A percentile compares a stretch with the other conserved stretches of the same genome.
Evolutionary conservation across 1,140 invertebrate species (phyloP).

Genomic region (Euwallacea similis): DNA sequence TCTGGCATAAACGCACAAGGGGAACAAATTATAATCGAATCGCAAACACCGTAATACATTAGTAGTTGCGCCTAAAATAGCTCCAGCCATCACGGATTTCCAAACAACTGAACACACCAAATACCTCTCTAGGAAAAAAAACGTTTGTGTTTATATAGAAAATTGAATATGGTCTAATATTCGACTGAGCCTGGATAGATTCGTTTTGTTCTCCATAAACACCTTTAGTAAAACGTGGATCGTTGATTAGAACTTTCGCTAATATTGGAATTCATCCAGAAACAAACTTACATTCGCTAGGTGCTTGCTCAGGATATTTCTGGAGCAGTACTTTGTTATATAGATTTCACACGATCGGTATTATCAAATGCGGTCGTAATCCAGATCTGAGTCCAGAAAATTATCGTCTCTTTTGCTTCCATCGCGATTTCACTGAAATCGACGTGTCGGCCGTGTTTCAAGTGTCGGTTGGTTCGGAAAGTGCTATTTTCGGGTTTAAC

Average conservation of each 20-base stretch:
- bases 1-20: too few species aligned
- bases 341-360: conserved; percentile 37
- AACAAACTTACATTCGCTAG: conserved; percentile 43
- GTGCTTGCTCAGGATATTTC: conserved; percentile 49
- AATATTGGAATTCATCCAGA: conserved; percentile 49
- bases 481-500: conserved; percentile 38
- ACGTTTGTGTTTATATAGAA: too few species aligned
- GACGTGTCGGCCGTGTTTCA: conserved; percentile 13
- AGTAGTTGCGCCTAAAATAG: too few species aligned
- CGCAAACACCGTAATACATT: too few species aligned
- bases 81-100: too few species aligned
- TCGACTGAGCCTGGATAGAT: too few species aligned
- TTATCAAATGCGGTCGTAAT: conserved; percentile 34
- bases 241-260: conserved; percentile 43
- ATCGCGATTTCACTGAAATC: conserved; percentile 1
- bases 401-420: conserved; percentile 13
- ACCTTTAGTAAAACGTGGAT: conserved; percentile 39
- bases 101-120: too few species aligned
- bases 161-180: too few species aligned
- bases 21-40: too few species aligned
- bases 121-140: too few species aligned
- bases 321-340: conserved; percentile 46
- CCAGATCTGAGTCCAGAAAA: conserved; percentile 7
- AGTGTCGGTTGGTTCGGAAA: conserved; percentile 14
- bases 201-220: too few species aligned